Evolutionary conservation across 2,797 vertebrate genomes (phyloP), one percentile per base, ranked within the genome.

Genomic region (Smutsia temminckii): DNA sequence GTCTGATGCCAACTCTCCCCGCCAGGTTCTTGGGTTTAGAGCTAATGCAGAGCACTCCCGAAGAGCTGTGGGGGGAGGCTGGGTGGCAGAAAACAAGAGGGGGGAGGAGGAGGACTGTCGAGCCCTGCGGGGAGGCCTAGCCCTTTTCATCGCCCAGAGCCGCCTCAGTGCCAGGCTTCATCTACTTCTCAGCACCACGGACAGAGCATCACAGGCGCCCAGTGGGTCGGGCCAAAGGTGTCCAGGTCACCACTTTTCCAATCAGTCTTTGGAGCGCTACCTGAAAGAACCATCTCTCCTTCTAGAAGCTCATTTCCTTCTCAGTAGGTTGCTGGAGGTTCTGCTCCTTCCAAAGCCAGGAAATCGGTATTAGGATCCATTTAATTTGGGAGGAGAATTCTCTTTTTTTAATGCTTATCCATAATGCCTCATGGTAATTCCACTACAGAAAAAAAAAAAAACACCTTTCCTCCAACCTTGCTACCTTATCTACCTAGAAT

Each of bases 131-230:
- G n/a, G 25, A 27, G 7, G 55, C 18, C 64, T 63, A 5, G 25
- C 13, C 27, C 9, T 34, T 23, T 20, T 8, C 11, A 11, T 34
- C 3, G 5, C 64, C 18, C 17, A 2, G 53, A 80, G 34, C 68
- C 6, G 21, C 46, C 32, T 8, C 59, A 32, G 0, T 18, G 8
- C 63, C 68, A 13, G 34, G 5, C 13, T 51, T 6, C 23, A 0
- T 40, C 40, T 55, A 4, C 12, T 34, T 29, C 21, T 95, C 91
- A 95, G 93, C 93, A 97, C 97, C 94, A 57, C 32, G 88, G 93
- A 96, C 88, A 97, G 96, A 55, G 27, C 84, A 46, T 10, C 46
- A 12, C 93, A 27, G 21, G 8, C 2, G 4, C 23, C 16, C 9
- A 1, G 16, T 0, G 20, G 27, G 21, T 63, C 10, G 0, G 49